These are phyloP conservation scores for Tribolium castaneum DNA, from an alignment of 1,140 invertebrate genomes.

Conservation along the genomic window DNA sequence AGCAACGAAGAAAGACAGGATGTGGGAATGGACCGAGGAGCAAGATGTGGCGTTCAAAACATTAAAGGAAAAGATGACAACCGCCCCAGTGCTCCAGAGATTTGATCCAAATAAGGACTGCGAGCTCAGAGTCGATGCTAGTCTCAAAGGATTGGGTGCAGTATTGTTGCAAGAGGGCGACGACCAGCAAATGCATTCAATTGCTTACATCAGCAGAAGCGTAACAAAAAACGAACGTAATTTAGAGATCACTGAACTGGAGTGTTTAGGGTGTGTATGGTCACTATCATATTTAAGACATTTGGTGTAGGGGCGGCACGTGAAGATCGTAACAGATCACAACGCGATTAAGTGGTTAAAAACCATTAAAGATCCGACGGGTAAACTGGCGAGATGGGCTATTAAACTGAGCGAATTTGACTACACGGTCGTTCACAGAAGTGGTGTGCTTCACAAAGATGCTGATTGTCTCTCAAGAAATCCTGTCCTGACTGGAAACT, in stretches of 20 bases:
- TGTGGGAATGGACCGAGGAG: not conserved
- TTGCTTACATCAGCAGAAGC: not conserved
- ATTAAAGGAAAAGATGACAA: not conserved
- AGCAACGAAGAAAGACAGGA: not conserved
- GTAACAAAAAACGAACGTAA: not conserved
- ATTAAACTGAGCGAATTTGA: conserved; percentile 3
- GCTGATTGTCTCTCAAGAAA: not conserved
- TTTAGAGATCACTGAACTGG: not conserved
- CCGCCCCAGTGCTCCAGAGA: not conserved
- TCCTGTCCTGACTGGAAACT: not conserved
- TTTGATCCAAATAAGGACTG: not conserved
- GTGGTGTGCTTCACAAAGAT: not conserved
- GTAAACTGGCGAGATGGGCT: conserved; percentile 57
- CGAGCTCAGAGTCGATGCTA: not conserved
- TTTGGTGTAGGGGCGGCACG: not conserved
- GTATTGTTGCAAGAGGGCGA: not conserved
- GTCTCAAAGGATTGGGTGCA: not conserved
- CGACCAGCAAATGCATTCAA: not conserved
- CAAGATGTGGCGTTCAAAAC: not conserved
- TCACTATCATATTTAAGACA: not conserved
- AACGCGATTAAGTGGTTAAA: conserved; percentile 65
- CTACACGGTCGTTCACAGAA: not conserved
- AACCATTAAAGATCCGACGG: conserved; percentile 58
- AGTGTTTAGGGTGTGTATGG: not conserved
- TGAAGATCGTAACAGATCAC: conserved; percentile 56